Evolutionary conservation across 2,113 vertebrate species (phyloP).

Genomic region (Condylura cristata): DNA sequence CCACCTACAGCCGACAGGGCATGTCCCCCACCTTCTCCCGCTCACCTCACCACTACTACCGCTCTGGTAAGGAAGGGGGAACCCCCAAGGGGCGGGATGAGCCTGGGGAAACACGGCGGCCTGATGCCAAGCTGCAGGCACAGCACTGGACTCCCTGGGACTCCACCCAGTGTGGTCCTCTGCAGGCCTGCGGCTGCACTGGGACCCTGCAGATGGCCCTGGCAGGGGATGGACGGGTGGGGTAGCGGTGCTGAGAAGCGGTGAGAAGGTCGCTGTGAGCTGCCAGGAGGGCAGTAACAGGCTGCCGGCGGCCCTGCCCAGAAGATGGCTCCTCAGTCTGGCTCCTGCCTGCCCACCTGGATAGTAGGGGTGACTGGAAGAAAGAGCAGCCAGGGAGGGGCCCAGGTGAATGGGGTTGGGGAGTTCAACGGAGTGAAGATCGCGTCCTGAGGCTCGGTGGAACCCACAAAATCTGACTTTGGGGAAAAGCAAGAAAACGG

Average conservation of each 20-base stretch:
- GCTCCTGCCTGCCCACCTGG: not conserved
- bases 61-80: constrained; percentile 90
- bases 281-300: not conserved
- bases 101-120: not conserved
- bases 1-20: constrained; percentile 93
- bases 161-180: not conserved
- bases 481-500: not conserved
- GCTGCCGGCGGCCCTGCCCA: not conserved
- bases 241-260: not conserved
- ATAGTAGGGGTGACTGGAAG: not conserved
- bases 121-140: not conserved
- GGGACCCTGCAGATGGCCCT: not conserved
- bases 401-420: fast-evolving
- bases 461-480: not conserved
- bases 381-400: not conserved
- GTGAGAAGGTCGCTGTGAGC: not conserved
- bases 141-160: not conserved
- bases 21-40: constrained; percentile 95
- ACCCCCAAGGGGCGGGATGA: not conserved
- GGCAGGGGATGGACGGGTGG: not conserved
- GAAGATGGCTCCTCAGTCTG: not conserved
- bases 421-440: not conserved
- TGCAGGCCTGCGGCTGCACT: not conserved
- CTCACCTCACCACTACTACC: constrained; percentile 95
- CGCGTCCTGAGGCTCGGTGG: not conserved